Base-by-base conservation (phyloP, 2,113 vertebrate species). In the Crocuta crocuta region DNA sequence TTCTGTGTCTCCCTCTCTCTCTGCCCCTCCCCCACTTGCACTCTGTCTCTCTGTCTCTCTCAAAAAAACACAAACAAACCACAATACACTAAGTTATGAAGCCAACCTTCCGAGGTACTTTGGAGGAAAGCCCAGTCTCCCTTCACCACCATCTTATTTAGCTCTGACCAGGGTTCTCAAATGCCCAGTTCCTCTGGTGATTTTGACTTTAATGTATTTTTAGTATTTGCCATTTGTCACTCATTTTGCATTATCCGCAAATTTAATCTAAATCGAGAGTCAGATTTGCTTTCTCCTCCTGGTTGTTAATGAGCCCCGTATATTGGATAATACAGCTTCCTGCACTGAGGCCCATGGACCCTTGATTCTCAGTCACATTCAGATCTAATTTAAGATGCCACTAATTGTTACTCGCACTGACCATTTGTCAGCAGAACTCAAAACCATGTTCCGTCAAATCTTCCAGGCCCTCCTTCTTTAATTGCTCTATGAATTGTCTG, bases 401-500 rank as follows among this genome's bases (percentile, higher is more conserved):
- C 82, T 94, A 78, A 86, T 95, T 92, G 95, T 97, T 94, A 86
- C 70, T 93, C 35, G 33, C 50, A 87, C 81, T 80, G 85, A 53
- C 85, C 96, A 96, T 97, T 98, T 94, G 79, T 97, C 98, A 97
- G 91, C 88, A 85, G 76, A 97, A 87, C 82, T 68, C 93, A n/a
- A 91, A 97, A 91, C 94, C 65, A 76, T 17, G 26, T 85, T 96
- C 89, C 2, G 26, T 96, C 91, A 91, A 78, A 63, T 70, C 89
- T 93, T 89, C 78, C 95, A 96, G 91, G 65, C 89, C 50, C 58
- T 55, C 43, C 28, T 78, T 91, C 91, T 92, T 85, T 95, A 94
- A 97, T 96, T 96, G 89, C 84, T 92, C 94, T 93, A 95, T 97
- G 97, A 98, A 97, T 98, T 97, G 71, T 89, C 86, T 94, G 82